These are phyloP conservation scores for Aphodius granarius DNA, from an alignment of 2,888 invertebrate genomes.

Conservation along the genomic window DNA sequence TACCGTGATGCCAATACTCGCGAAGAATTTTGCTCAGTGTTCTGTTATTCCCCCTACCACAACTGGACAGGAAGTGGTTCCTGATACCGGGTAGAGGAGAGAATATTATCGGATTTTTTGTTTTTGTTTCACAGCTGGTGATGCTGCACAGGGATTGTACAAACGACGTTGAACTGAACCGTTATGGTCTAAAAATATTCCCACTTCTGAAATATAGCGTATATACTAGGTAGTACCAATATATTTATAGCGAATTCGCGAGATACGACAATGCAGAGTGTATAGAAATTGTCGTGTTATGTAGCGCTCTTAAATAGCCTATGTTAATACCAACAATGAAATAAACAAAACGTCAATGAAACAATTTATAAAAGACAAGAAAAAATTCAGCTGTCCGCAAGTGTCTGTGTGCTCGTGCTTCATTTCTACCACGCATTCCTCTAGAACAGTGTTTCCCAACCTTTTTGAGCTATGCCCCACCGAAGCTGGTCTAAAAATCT, in stretches of 20 bases:
- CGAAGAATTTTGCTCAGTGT: not conserved
- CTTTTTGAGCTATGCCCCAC: no score
- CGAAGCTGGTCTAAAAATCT: no score
- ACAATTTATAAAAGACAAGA: no score
- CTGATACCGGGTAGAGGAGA: not conserved
- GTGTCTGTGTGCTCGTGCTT: no score
- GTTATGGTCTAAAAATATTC: not conserved
- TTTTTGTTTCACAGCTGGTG: not conserved
- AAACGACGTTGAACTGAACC: not conserved
- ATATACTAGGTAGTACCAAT: not conserved
- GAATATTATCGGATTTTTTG: not conserved
- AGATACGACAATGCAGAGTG: not conserved
- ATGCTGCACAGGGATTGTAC: not conserved
- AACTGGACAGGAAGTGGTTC: not conserved
- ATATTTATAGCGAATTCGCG: not conserved
- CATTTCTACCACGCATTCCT: no score
- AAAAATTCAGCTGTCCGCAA: no score
- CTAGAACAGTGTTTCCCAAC: no score
- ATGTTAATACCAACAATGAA: no score
- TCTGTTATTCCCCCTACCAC: not conserved
- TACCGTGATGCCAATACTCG: not conserved
- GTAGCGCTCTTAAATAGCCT: not conserved
- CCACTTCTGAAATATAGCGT: not conserved
- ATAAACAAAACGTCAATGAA: no score
- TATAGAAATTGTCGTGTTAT: not conserved